Evolutionary conservation across 2,113 vertebrate species (phyloP), one percentile per base, ranked within the genome.

Genomic region (Macrotus californicus): DNA sequence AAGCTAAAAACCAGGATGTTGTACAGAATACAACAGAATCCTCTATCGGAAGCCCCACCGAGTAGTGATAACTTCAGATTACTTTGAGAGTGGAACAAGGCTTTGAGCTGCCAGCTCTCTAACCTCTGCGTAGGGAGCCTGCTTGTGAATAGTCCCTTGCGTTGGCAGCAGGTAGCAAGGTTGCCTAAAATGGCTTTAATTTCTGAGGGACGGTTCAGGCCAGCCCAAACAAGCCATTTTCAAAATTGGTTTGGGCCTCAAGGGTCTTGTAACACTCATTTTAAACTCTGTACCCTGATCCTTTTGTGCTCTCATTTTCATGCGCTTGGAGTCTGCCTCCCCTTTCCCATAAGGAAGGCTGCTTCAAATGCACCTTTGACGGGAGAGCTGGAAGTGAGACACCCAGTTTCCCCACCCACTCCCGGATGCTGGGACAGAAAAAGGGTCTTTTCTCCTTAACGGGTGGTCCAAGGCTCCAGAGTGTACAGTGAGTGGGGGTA

Each of bases 201-300:
- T 93, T 94, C 39, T 77, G 54, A 92, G 67, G 31, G 82, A 73
- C 36, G 59, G 56, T 31, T 24, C 46, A 39, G 52, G 52, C 61
- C 41, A 93, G 41, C 72, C 82, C 43, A 92, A 94, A 90, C 31
- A 87, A 90, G 64, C 50, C 46, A 48, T 87, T 82, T 95, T 92
- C 36, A 73, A 95, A 96, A 92, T 88, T 89, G 73, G 72, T 69
- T 92, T 94, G 46, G 72, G 36, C 67, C 92, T 88, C 87, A 29
- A 66, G 10, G 10, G 84, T 90, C 92, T 84, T 29, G 21, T 82
- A 69, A 50, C 92, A 85, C 52, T 93, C 52, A 48, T 81, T 80
- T 66, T 22, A 75, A 50, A 75, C 70, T 72, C 24, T 36, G 19
- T 31, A 39, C 12, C 13, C 1, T 14, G 19, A 69, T 50, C 46